phyloP scores from a whole-genome alignment of 2,797 vertebrate species.

The Melanotaenia trifasciata region DNA sequence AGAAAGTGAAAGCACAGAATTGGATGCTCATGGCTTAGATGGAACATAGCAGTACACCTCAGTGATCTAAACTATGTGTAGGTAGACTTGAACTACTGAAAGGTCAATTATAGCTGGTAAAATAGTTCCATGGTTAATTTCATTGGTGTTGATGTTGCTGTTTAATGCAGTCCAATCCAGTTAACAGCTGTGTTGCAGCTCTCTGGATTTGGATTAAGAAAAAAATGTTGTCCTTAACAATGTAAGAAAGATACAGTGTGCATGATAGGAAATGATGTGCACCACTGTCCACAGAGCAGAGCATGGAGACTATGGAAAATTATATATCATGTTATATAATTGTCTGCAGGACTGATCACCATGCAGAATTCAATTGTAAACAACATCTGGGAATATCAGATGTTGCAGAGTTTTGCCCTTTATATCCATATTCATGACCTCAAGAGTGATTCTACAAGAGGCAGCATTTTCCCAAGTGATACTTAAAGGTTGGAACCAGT shows the following conservation, averaged over 20 bases:
- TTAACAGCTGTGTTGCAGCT: conserved; percentile 8
- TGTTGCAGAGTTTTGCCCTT: conserved; percentile 11
- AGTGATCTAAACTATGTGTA: conserved; percentile 33
- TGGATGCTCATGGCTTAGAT: conserved; percentile 32
- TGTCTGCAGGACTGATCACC: background rate
- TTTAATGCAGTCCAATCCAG: conserved; percentile 25
- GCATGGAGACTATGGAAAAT: background rate
- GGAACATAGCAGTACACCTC: conserved; percentile 36
- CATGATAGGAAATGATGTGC: conserved; percentile 12
- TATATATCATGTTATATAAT: background rate
- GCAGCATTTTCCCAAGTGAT: conserved; percentile 28
- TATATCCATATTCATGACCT: conserved; percentile 48
- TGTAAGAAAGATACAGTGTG: conserved; percentile 5
- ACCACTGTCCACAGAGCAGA: conserved; percentile 6
- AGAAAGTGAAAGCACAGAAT: conserved; percentile 32
- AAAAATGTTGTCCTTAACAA: conserved; percentile 9
- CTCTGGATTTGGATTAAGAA: conserved; percentile 26
- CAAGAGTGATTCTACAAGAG: conserved; percentile 29
- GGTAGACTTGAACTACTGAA: conserved; percentile 27
- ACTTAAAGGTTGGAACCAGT: conserved; percentile 26
- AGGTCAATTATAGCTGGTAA: conserved; percentile 38
- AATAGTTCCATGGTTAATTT: conserved; percentile 40
- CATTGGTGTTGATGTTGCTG: background rate
- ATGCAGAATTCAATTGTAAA: conserved; percentile 9
- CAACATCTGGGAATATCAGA: conserved; percentile 28